A percentile compares a stretch with the other conserved stretches of the same genome.
Evolutionary conservation across 2,797 vertebrate genomes (phyloP).

Genomic region (Eospalax fontanierii): DNA sequence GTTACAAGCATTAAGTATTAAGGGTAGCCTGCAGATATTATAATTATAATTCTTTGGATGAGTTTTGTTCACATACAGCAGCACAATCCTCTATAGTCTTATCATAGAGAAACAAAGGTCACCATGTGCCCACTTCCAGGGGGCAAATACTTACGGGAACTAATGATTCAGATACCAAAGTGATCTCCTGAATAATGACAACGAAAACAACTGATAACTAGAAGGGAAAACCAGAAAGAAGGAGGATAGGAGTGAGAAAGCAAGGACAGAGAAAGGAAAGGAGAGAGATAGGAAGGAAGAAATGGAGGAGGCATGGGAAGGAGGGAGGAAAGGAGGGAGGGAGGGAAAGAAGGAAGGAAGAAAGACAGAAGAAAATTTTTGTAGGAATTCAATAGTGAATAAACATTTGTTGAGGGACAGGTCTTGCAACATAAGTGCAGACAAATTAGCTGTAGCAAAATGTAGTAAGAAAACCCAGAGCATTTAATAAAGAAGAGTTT

Average conservation of each 20-base stretch:
- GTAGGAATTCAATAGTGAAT: background rate
- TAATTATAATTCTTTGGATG: background rate
- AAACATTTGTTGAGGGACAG: background rate
- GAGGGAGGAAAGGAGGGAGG: background rate
- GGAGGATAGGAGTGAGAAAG: rapidly evolving
- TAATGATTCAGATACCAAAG: background rate
- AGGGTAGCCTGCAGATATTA: background rate
- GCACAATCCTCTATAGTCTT: background rate
- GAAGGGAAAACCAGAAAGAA: rapidly evolving
- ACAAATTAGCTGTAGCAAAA: rapidly evolving
- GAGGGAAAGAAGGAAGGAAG: background rate
- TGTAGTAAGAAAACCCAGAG: background rate
- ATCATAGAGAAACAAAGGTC: background rate
- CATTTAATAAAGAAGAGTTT: background rate
- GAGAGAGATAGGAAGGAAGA: background rate
- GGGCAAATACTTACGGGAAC: background rate
- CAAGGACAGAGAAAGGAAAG: rapidly evolving
- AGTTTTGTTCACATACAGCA: background rate
- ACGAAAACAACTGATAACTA: background rate
- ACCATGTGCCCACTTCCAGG: background rate
- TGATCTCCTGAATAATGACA: background rate
- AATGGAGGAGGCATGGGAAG: background rate
- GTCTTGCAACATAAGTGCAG: background rate
- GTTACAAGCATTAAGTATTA: background rate
- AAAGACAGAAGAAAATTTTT: too few species aligned